Percentiles rank a stretch among this genome's conserved stretches.
phyloP scores from a whole-genome alignment of 2,113 vertebrate genomes.

The Channa maculata region DNA sequence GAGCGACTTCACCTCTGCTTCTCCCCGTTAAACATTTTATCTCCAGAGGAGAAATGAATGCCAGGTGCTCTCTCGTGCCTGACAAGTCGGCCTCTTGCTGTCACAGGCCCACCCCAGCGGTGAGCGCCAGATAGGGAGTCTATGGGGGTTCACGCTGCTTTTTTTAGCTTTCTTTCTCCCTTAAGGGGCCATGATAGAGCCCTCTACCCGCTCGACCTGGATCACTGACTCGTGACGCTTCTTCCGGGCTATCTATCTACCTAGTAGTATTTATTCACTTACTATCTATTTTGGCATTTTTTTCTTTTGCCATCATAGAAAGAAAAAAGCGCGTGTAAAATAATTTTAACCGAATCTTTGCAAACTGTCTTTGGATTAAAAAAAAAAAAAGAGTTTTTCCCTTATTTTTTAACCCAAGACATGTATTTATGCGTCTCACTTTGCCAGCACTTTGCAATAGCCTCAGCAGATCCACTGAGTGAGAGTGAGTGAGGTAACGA shows the following conservation, averaged over 20 bases:
- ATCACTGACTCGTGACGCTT: constrained; percentile 56
- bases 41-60: constrained; percentile 63
- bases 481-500: constrained; percentile 50
- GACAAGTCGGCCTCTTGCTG: constrained; percentile 50
- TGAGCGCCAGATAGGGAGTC: constrained; percentile 63
- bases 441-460: too few relatives aligned
- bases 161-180: neutral
- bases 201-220: constrained; percentile 45
- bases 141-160: constrained; percentile 32
- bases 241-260: constrained; percentile 17
- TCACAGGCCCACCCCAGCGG: constrained; percentile 66
- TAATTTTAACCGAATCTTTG: too few relatives aligned
- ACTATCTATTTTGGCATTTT: neutral
- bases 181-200: constrained; percentile 50
- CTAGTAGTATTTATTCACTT: constrained; percentile 33
- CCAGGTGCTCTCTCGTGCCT: constrained; percentile 70
- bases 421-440: too few relatives aligned
- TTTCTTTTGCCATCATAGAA: neutral
- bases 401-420: too few relatives aligned
- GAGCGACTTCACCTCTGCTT: neutral
- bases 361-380: too few relatives aligned
- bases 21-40: constrained; percentile 58
- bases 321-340: too few relatives aligned
- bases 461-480: constrained; percentile 19
- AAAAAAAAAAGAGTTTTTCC: too few relatives aligned